A percentile compares a stretch with the other conserved stretches of the same genome.
These are phyloP conservation scores for Mythimna lalbum DNA, from an alignment of 2,888 invertebrate species.

Conservation along the genomic window DNA sequence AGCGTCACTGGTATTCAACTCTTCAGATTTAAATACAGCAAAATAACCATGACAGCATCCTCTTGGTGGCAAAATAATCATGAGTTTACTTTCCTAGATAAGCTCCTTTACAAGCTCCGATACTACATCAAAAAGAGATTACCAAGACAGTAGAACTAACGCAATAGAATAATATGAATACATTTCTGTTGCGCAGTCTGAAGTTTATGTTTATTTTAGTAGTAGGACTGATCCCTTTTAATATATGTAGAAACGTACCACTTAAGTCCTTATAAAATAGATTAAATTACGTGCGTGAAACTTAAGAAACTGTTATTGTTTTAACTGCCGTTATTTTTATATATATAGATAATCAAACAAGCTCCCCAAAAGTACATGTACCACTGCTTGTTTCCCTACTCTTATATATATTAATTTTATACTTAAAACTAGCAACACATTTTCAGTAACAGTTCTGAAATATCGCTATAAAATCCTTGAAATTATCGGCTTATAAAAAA, in stretches of 20 bases:
- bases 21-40: slow-evolving; percentile 1
- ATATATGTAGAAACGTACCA: background rate
- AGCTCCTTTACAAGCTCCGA: too few relatives aligned
- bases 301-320: background rate
- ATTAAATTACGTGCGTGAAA: background rate
- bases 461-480: background rate
- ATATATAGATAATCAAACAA: background rate
- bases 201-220: background rate
- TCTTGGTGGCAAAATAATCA: background rate
- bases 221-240: background rate
- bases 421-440: background rate
- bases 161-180: slow-evolving; percentile 2
- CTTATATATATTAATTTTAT: background rate
- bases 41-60: too few relatives aligned
- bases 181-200: background rate
- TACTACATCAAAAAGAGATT: background rate
- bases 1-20: background rate
- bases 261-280: background rate
- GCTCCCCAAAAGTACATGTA: background rate
- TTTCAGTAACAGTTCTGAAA: background rate
- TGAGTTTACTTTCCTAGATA: background rate
- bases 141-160: background rate
- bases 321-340: background rate
- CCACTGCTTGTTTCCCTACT: background rate
- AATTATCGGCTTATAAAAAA: background rate